phyloP scores from a whole-genome alignment of 2,113 vertebrate genomes.

The Hippocampus mohnikei region DNA sequence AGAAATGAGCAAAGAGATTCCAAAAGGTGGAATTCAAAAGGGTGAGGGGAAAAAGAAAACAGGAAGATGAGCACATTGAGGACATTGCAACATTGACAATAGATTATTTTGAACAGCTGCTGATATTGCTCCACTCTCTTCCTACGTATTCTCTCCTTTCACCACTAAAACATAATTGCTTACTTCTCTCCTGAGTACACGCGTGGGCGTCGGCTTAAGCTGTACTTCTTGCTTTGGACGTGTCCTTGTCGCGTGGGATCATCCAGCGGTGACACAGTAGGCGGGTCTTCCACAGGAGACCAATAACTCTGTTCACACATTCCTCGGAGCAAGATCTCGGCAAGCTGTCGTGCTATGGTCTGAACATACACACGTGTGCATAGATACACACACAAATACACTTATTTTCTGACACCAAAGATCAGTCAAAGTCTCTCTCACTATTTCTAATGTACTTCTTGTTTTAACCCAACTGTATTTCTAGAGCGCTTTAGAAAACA shows the following conservation, averaged over 20 bases:
- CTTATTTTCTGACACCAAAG: slow-evolving; percentile 1
- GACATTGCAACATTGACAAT: slow-evolving; percentile 12
- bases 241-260: slow-evolving; percentile 83
- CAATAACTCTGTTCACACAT: slow-evolving; percentile 99
- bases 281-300: slow-evolving; percentile 93
- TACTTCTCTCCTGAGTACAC: slow-evolving; percentile 97
- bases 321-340: slow-evolving; percentile 94
- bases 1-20: slow-evolving; percentile 46
- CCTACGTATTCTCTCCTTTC: neutral
- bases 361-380: slow-evolving; percentile 45
- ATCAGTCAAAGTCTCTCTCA: neutral
- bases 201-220: slow-evolving; percentile 82
- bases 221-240: slow-evolving; percentile 82
- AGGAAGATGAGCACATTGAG: neutral
- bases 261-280: slow-evolving; percentile 87
- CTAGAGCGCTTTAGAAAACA: neutral
- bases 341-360: slow-evolving; percentile 96
- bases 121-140: slow-evolving; percentile 20
- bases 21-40: no score
- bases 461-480: neutral
- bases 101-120: slow-evolving; percentile 8
- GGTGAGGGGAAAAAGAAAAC: no score
- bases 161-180: slow-evolving; percentile 25
- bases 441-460: slow-evolving; percentile 2
- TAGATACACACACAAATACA: neutral